phyloP scores from a whole-genome alignment of 2,797 vertebrate genomes.

The Apogon talboti region DNA sequence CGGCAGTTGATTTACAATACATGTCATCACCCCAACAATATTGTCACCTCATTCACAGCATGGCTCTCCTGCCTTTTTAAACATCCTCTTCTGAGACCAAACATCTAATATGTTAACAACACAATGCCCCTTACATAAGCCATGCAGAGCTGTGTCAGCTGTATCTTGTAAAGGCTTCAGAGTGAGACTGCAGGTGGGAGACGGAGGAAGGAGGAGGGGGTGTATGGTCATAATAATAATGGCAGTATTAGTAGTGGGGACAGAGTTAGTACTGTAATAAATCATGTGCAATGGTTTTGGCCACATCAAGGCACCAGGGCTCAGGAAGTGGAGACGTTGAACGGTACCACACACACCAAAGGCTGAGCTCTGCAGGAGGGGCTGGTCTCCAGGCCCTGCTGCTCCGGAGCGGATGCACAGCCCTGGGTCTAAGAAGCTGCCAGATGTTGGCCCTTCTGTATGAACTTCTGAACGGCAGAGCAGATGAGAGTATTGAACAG shows the following conservation, averaged over 20 bases:
- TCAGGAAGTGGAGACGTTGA: conserved; percentile 75
- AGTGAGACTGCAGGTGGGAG: conserved; percentile 62
- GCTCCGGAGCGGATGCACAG: conserved; percentile 64
- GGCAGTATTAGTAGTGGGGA: conserved; percentile 65
- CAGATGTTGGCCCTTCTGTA: conserved; percentile 78
- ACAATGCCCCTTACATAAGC: conserved; percentile 24
- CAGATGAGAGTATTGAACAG: conserved; percentile 64
- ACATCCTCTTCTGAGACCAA: conserved; percentile 46
- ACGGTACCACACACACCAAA: conserved; percentile 77
- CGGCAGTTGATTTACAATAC: conserved; percentile 27
- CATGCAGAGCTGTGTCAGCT: conserved; percentile 57
- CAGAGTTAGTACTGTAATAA: conserved; percentile 72
- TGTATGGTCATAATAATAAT: conserved; percentile 67
- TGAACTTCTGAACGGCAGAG: conserved; percentile 63
- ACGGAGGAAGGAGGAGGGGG: conserved; percentile 34
- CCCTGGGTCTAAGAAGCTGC: conserved; percentile 65
- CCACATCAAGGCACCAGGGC: conserved; percentile 77
- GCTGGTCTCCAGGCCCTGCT: conserved; percentile 71
- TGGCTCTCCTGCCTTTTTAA: conserved; percentile 22
- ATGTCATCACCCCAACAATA: conserved; percentile 27
- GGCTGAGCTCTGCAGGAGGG: conserved; percentile 70
- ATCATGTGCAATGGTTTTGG: conserved; percentile 68
- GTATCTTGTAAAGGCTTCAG: conserved; percentile 52
- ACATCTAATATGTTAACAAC: conserved; percentile 46
- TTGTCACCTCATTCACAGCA: conserved; percentile 40